These are phyloP conservation scores for Panurus biarmicus DNA, from an alignment of 2,113 vertebrate genomes.

Conservation along the genomic window DNA sequence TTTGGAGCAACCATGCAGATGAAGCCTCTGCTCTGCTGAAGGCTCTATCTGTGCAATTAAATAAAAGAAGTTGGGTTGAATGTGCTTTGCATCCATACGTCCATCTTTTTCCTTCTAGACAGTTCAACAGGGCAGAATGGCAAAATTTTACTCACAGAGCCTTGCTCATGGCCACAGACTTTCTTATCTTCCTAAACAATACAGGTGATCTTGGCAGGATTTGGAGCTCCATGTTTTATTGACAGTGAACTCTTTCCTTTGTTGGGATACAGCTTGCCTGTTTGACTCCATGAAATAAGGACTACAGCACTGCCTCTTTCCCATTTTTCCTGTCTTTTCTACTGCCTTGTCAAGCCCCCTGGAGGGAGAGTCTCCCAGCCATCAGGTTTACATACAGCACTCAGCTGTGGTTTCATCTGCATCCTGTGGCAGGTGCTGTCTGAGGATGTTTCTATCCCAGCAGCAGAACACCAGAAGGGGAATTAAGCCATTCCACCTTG, in stretches of 20 bases:
- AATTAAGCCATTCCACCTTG: not conserved
- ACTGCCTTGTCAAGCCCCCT: not conserved
- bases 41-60: not conserved
- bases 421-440: slow-evolving; percentile 23
- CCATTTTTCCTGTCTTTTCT: not conserved
- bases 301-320: not conserved
- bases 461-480: not conserved
- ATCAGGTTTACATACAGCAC: not conserved
- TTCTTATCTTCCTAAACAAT: not conserved
- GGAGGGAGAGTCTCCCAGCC: not conserved
- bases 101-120: not conserved
- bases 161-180: not conserved
- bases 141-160: not conserved
- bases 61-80: not conserved
- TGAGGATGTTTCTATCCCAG: not conserved
- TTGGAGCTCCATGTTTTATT: not conserved
- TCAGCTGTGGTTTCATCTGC: slow-evolving; percentile 3
- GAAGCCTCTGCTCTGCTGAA: not conserved
- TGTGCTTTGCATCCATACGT: not conserved
- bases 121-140: not conserved
- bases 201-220: not conserved
- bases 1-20: not conserved
- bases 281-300: not conserved
- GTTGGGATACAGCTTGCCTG: not conserved
- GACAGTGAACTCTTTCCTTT: not conserved